These are phyloP conservation scores for Musca vetustissima DNA, from an alignment of 1,140 invertebrate genomes.

Conservation along the genomic window DNA sequence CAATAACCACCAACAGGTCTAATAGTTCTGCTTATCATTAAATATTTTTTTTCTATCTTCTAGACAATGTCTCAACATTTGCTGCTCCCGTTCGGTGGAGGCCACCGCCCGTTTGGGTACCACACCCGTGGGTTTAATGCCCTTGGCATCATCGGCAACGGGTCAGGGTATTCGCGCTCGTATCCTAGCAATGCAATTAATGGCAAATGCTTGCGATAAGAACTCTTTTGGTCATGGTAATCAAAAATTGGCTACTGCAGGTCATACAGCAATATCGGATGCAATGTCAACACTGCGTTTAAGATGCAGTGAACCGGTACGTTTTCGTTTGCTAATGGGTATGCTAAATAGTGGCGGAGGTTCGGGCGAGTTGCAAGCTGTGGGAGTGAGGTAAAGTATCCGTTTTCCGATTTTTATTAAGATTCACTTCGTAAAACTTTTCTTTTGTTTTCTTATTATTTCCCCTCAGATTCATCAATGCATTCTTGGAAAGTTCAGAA, in stretches of 20 bases:
- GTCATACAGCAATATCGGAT: slow-evolving; percentile 83
- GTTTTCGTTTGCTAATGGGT: slow-evolving; percentile 87
- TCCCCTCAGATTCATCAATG: slow-evolving; percentile 73
- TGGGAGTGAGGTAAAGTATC: slow-evolving; percentile 67
- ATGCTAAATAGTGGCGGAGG: slow-evolving; percentile 76
- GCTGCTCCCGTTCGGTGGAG: slow-evolving; percentile 74
- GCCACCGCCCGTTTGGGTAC: slow-evolving; percentile 72
- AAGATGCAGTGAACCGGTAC: slow-evolving; percentile 86
- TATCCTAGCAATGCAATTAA: slow-evolving; percentile 62
- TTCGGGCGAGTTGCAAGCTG: slow-evolving; percentile 71
- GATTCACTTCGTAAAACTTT: no score
- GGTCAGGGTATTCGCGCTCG: slow-evolving; percentile 52
- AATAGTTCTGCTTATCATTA: no score
- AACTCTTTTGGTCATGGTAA: slow-evolving; percentile 56
- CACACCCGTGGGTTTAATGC: slow-evolving; percentile 80
- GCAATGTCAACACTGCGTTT: slow-evolving; percentile 85
- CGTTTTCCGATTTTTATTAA: neutral
- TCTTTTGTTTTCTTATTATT: no score
- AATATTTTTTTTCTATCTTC: neutral
- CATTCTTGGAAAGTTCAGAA: slow-evolving; percentile 74
- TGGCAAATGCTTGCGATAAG: slow-evolving; percentile 74
- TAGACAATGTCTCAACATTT: slow-evolving; percentile 78
- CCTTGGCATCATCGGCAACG: slow-evolving; percentile 73
- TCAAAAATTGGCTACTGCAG: slow-evolving; percentile 55
- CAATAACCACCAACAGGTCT: neutral